Percentiles rank a stretch among this genome's conserved stretches.
Evolutionary conservation across 1,140 invertebrate species (phyloP).

Genomic region (Eumeta japonica): DNA sequence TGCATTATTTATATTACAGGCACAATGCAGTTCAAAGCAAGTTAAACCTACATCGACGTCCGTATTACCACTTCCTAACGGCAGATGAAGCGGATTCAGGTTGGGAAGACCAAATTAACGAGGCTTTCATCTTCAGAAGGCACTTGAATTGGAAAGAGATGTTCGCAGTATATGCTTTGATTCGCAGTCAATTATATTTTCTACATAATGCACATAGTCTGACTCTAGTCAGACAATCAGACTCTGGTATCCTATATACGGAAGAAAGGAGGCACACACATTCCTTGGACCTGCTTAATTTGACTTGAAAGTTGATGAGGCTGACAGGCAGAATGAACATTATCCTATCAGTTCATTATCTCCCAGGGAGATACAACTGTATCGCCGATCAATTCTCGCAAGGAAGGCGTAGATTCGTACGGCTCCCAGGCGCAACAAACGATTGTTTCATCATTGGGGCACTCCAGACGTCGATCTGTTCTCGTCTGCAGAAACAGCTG

Average conservation of each 20-base stretch:
- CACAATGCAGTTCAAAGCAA: too few relatives aligned
- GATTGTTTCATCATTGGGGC: constrained; percentile 17
- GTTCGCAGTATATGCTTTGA: constrained; percentile 5
- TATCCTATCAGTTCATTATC: constrained; percentile 1
- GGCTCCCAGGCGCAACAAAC: too few relatives aligned
- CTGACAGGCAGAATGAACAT: constrained; percentile 3
- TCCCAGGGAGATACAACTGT: too few relatives aligned
- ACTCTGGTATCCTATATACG: constrained; percentile 3
- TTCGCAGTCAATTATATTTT: background rate
- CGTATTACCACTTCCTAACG: too few relatives aligned
- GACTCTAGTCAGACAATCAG: constrained; percentile 3
- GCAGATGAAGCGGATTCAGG: too few relatives aligned
- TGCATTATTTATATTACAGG: background rate
- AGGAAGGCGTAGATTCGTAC: too few relatives aligned
- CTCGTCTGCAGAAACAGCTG: constrained; percentile 13
- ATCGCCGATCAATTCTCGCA: too few relatives aligned
- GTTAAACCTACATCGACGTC: too few relatives aligned
- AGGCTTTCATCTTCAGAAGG: too few relatives aligned
- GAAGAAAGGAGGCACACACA: constrained; percentile 2
- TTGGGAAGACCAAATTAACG: too few relatives aligned
- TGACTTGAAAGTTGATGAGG: constrained; percentile 5
- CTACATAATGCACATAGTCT: constrained; percentile 1
- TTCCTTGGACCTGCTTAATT: constrained; percentile 1
- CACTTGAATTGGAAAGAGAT: background rate
- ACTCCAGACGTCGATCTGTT: constrained; percentile 21